Percentiles rank a stretch among this genome's conserved stretches.
Evolutionary conservation across 2,113 vertebrate species (phyloP).

Genomic region (Hippocampus abdominalis): DNA sequence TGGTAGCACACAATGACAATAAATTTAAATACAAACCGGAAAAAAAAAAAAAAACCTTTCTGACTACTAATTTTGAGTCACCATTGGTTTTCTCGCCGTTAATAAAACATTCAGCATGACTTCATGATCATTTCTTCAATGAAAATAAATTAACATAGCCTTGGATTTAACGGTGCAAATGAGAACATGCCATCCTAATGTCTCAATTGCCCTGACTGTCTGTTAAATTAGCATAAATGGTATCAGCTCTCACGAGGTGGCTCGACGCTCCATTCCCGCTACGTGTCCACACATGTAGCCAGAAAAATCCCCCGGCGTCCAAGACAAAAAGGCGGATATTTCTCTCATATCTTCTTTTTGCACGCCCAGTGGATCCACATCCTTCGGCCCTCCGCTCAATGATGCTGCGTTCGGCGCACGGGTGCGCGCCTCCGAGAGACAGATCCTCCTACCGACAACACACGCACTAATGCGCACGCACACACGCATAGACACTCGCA

Average conservation of each 20-base stretch:
- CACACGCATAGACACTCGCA: no score
- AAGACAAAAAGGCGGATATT: conserved; percentile 9
- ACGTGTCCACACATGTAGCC: conserved; percentile 21
- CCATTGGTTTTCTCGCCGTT: conserved; percentile 22
- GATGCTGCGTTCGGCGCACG: conserved; percentile 50
- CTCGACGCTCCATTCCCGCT: conserved; percentile 46
- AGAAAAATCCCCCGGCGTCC: conserved; percentile 23
- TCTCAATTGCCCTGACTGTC: conserved; percentile 39
- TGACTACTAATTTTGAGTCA: conserved; percentile 16
- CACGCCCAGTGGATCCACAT: conserved; percentile 31
- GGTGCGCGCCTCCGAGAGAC: conserved; percentile 21
- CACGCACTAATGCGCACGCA: conserved; percentile 4
- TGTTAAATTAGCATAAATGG: conserved; percentile 28
- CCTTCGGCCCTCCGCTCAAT: conserved; percentile 25
- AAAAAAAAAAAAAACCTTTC: background rate
- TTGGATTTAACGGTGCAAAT: conserved; percentile 2
- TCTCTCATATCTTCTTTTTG: conserved; percentile 2
- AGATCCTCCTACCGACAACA: conserved; percentile 20
- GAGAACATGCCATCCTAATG: conserved; percentile 17
- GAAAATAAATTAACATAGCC: conserved; percentile 13
- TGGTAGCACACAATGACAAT: background rate
- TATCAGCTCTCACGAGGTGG: conserved; percentile 47
- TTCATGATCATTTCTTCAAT: conserved; percentile 17
- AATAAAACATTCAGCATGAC: conserved; percentile 27
- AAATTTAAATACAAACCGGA: background rate